Base-by-base conservation (phyloP, 2,888 invertebrate genomes). In the Macropis europaea region DNA sequence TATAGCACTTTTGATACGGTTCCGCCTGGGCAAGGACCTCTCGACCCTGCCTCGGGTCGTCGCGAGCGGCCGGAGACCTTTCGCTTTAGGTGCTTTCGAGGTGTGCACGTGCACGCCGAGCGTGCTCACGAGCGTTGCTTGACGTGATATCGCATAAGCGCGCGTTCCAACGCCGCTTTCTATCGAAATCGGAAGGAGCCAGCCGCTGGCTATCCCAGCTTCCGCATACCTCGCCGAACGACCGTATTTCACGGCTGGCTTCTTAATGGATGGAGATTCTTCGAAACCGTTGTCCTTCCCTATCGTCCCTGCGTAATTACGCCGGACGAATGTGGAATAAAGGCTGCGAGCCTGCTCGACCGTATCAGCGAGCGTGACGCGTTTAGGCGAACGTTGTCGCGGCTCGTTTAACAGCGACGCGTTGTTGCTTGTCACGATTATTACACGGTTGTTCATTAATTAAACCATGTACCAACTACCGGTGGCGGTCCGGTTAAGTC, bases 1-100 rank as follows among this genome's bases (percentile, higher is more conserved):
- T 70, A 77, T 70, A 69, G 76, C 77, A 82, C 76, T 84, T 84
- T 83, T 79, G 79, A 85, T 83, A 86, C 82, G 82, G 79, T 85
- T 86, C 79, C 74, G 76, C 76, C 75, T 79, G 79, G 80, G 59
- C 76, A 72, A 77, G 79, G 74, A 84, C 82, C 83, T 83, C 74
- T 83, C 84, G 84, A 84, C 84, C 85, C 81, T 81, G 70, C 64
- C 53, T 75, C 54, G 50, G 76, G 70, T 76, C 81, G 69, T 57
- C 57, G 71, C 61, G 64, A 69, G 54, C 50, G 76, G 62, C 63
- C 78, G 67, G 38, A 79, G 74, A 79, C 80, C 82, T 81, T 79
- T 79, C 79, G 76, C 81, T 82, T 75, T 73, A 70, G 77, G 63
- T 48, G 71, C 73, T 76, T 61, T 82, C 73, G 60, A 71, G 66